Conservation (phyloP, 1,140 invertebrate genomes). For the Nymphalis io region DNA sequence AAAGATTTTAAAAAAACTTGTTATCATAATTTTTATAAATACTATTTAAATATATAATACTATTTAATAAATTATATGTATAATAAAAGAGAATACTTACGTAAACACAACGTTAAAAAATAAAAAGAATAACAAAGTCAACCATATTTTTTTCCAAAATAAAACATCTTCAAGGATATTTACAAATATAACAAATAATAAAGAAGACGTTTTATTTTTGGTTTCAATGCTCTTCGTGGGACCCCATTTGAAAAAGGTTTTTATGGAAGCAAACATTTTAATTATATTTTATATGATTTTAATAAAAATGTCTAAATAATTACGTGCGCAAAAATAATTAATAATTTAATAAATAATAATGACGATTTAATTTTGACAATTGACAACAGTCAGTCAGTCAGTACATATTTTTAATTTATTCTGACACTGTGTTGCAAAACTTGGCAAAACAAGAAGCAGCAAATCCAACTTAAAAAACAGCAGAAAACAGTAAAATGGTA, state of each 20-base stretch:
- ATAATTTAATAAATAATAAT: too few species aligned
- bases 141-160: constrained; percentile 72
- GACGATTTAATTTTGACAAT: constrained; percentile 24
- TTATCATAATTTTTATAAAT: too few species aligned
- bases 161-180: constrained; percentile 66
- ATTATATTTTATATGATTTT: not conserved
- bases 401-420: not conserved
- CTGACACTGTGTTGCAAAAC: too few species aligned
- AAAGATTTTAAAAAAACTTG: constrained; percentile 35
- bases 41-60: constrained; percentile 6
- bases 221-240: constrained; percentile 41
- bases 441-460: too few species aligned
- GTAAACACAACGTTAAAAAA: constrained; percentile 59
- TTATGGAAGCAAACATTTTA: constrained; percentile 45
- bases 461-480: too few species aligned
- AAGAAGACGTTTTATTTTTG: constrained; percentile 40
- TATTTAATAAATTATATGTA: not conserved
- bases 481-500: too few species aligned
- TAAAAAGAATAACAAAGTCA: constrained; percentile 65
- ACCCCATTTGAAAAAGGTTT: constrained; percentile 44
- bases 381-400: constrained; percentile 11
- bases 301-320: not conserved
- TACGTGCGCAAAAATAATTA: constrained; percentile 10
- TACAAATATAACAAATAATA: constrained; percentile 43
- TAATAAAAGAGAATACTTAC: constrained; percentile 54